Conservation (phyloP, 2,113 vertebrate species). For the Protobothrops flavoviridis region DNA sequence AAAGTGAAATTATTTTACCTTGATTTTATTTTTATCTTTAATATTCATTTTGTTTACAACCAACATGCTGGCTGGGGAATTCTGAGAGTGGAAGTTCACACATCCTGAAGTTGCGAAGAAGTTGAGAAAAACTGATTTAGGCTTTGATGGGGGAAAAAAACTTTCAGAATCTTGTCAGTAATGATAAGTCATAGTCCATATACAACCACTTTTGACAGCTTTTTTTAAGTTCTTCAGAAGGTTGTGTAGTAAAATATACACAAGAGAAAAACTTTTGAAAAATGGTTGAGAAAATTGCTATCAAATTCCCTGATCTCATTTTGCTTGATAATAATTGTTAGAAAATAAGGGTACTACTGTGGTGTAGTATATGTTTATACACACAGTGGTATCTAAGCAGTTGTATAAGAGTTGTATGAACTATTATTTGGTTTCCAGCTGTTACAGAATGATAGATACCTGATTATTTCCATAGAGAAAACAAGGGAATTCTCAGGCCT, state of each 20-base stretch:
- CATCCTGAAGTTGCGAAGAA: not conserved
- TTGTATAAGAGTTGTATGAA: not conserved
- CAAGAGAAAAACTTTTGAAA: not conserved
- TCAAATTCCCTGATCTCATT: not conserved
- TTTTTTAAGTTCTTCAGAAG: not conserved
- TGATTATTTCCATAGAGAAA: slow-evolving; percentile 24
- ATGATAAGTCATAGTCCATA: not conserved
- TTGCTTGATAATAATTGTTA: not conserved
- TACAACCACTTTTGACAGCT: not conserved
- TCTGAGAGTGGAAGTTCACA: not conserved
- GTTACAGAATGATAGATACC: slow-evolving; percentile 2
- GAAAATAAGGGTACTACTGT: not conserved
- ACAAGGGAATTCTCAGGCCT: not conserved
- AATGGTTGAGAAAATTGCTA: not conserved
- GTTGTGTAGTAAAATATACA: not conserved
- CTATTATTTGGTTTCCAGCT: slow-evolving; percentile 1
- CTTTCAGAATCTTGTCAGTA: not conserved
- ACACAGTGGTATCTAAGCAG: not conserved
- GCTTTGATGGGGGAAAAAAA: not conserved
- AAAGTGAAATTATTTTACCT: not conserved
- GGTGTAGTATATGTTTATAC: not conserved
- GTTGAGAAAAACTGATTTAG: not conserved
- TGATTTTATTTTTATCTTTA: not conserved
- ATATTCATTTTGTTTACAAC: not conserved
- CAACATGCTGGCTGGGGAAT: not conserved